Evolutionary conservation across 2,797 vertebrate genomes (phyloP), one percentile per base, ranked within the genome.

Genomic region (Botia almorhae): DNA sequence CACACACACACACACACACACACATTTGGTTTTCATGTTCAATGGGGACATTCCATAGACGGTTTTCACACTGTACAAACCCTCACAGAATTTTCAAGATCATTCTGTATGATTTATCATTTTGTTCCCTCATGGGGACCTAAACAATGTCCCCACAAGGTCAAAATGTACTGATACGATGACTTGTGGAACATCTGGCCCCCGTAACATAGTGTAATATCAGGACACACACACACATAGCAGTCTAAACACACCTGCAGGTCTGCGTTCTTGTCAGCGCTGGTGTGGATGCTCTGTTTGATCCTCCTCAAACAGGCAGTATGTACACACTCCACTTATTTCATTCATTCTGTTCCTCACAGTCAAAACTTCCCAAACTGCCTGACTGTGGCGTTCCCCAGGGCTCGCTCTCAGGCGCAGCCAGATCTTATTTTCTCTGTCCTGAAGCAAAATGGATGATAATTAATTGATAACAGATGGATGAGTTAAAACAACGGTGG

Each of bases 321-420:
- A 26, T 81, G 74, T 80, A 64, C 76, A 83, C 50, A 73, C 23
- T 76, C 33, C 60, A 71, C 76, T 80, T 85, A 70, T 76, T 82
- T 80, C 29, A 50, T 69, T 82, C n/a, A 46, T 63, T 71, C 36
- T 67, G 29, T 21, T 69, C 23, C 51, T 71, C 16, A 50, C 10
- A 7, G 39, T 36, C 11, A 36, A 65, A 21, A 26, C n/a, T 17
- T 48, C 29, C 53, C 75, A 55, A 21, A 58, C 74, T 23, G 17
- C 51, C 67, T 64, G 51, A 53, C 69, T 43, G 21, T 17, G 10
- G 12, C 3, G 36, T 68, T 80, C 63, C 70, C 50, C 1, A 29
- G 39, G 61, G 78, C 67, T 77, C 36, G 63, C 39, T 74, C 68
- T 60, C 19, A 11, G 13, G 69, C 69, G 69, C 76, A 65, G 69